Conservation (phyloP, 37 sponge, comb jelly and placozoan species). For the Cliona cf. orientalis region DNA sequence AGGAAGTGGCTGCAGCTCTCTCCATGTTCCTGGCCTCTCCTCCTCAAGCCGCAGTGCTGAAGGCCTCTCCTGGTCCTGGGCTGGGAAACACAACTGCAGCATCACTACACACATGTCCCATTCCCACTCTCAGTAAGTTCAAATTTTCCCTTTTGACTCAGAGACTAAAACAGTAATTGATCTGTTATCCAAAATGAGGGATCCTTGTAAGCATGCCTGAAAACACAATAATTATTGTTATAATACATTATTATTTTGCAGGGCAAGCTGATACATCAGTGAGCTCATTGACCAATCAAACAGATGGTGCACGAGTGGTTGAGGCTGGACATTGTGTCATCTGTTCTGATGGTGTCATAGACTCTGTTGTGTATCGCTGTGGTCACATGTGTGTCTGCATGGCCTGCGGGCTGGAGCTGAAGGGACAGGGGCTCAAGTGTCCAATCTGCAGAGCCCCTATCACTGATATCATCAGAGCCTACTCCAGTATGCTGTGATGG, state of each 20-base stretch:
- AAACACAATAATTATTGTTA: background rate
- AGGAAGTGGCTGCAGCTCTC: constrained; percentile 92
- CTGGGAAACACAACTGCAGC: background rate
- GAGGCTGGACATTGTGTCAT: constrained; percentile 85
- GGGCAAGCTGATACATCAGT: no score
- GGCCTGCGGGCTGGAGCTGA: constrained; percentile 84
- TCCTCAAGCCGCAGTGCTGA: background rate
- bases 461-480: constrained; percentile 83
- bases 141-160: background rate
- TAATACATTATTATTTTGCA: background rate
- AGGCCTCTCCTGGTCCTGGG: background rate
- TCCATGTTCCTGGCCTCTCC: constrained; percentile 11
- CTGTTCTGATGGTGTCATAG: constrained; percentile 73
- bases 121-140: constrained; percentile 21
- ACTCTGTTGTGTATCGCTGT: constrained; percentile 90
- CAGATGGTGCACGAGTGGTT: constrained; percentile 10
- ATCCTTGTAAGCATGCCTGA: background rate
- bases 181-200: background rate
- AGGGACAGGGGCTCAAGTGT: constrained; percentile 77
- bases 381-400: constrained; percentile 94
- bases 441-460: constrained; percentile 92
- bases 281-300: background rate
- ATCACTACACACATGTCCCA: constrained; percentile 15
- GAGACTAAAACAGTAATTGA: background rate
- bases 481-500: constrained; percentile 53